Base-by-base conservation (phyloP, 2,888 invertebrate genomes). In the Pycnomerus fuliginosus region DNA sequence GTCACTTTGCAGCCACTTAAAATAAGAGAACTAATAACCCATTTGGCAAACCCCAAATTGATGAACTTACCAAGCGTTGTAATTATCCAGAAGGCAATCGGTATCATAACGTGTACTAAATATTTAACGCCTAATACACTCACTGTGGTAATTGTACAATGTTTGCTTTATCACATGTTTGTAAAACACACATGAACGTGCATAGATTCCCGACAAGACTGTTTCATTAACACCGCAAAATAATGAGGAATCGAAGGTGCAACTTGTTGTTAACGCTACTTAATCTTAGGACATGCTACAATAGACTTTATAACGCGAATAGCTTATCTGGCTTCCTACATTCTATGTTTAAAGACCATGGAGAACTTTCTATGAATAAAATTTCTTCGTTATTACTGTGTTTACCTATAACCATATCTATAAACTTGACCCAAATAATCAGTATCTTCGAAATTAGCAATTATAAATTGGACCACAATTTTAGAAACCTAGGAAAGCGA, bases 291-390 rank as follows among this genome's bases (percentile, higher is more conserved):
- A 44, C 51, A 45, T 56, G 46, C 45, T 49, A 52, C 38, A 44
- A 41, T 52, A 53, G 50, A 43, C 41, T 30, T 23, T 37, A 47
- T n/a, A 52, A 47, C 45, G 36, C 44, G 49, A n/a, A 43, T 52
- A 52, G 42, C n/a, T 47, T 53, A 48, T 52, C 48, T 33, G 48
- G 48, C 44, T 48, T 48, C 51, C 40, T 37, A 23, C 20, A n/a
- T n/a, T 48, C 40, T 17, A 22, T 37, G 44, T 30, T 46, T 27
- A 37, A 41, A 42, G 35, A 43, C 38, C 39, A 38, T 41, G 38
- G 48, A 45, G 33, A 29, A 42, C 44, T 48, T 51, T 52, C 48
- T 49, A 39, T n/a, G n/a, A n/a, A n/a, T n/a, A n/a, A n/a, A n/a
- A n/a, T n/a, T n/a, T n/a, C n/a, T n/a, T n/a, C n/a, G n/a, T n/a